Evolutionary conservation across 2,113 vertebrate genomes (phyloP).

Genomic region (Verasper variegatus): DNA sequence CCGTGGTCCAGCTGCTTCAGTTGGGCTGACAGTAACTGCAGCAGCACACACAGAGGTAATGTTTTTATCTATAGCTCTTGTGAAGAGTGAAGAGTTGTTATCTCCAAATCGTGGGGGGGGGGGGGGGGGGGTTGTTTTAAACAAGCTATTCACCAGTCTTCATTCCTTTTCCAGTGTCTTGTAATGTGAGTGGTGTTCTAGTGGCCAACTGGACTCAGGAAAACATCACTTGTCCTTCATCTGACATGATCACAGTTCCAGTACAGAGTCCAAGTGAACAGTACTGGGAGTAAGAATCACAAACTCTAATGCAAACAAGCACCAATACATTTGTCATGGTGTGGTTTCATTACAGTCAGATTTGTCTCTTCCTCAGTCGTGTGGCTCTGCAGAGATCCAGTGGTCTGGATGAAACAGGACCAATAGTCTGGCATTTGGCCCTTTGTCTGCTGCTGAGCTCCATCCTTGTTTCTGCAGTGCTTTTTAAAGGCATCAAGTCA

Average conservation of each 20-base stretch:
- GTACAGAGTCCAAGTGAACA: slow-evolving; percentile 89
- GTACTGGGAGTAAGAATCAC: slow-evolving; percentile 93
- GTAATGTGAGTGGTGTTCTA: slow-evolving; percentile 76
- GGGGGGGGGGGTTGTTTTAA: not conserved
- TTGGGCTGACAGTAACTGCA: slow-evolving; percentile 86
- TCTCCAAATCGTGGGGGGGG: no score
- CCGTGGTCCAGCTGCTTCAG: slow-evolving; percentile 87
- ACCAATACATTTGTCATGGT: not conserved
- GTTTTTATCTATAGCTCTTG: not conserved
- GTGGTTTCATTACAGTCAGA: not conserved
- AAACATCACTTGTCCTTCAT: slow-evolving; percentile 65
- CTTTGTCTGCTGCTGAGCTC: slow-evolving; percentile 92
- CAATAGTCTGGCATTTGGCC: slow-evolving; percentile 93
- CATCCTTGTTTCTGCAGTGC: slow-evolving; percentile 83
- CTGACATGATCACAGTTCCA: slow-evolving; percentile 34
- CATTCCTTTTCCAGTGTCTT: slow-evolving; percentile 62
- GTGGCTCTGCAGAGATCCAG: slow-evolving; percentile 86
- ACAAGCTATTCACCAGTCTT: not conserved
- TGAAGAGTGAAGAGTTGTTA: not conserved
- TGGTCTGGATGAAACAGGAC: slow-evolving; percentile 88
- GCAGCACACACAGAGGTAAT: slow-evolving; percentile 75
- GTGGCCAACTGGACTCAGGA: slow-evolving; percentile 79
- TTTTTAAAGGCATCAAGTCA: slow-evolving; percentile 95
- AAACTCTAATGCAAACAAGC: not conserved
- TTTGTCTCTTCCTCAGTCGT: slow-evolving; percentile 71